phyloP scores from a whole-genome alignment of 2,113 vertebrate genomes.

The Crotophaga sulcirostris region DNA sequence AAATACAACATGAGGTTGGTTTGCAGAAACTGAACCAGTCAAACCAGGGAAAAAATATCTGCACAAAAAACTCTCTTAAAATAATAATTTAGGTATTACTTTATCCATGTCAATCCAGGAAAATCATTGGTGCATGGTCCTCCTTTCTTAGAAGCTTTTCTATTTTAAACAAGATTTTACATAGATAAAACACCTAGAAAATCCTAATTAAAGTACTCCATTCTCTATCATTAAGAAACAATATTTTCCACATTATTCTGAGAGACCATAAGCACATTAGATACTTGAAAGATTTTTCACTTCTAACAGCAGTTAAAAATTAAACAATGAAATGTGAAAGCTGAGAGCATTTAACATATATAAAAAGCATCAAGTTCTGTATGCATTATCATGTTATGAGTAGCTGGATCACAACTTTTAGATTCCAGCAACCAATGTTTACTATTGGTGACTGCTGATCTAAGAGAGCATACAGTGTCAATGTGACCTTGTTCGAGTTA shows the following conservation, averaged over 20 bases:
- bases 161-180: neutral
- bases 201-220: neutral
- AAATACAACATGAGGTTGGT: neutral
- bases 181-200: neutral
- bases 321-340: neutral
- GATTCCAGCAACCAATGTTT: neutral
- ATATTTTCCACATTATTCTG: neutral
- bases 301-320: neutral
- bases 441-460: neutral
- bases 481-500: neutral
- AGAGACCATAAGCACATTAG: neutral
- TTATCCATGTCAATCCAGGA: neutral
- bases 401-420: accelerated
- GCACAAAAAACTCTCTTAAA: neutral
- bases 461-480: neutral
- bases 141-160: neutral
- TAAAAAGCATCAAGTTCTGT: neutral
- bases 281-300: neutral
- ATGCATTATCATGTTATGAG: accelerated
- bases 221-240: neutral
- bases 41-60: neutral
- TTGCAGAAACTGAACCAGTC: neutral
- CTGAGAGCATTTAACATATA: neutral
- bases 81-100: neutral
- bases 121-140: neutral